Evolutionary conservation across 2,797 vertebrate species (phyloP), one percentile per base, ranked within the genome.

Genomic region (Lepidocolaptes lacrymiger): DNA sequence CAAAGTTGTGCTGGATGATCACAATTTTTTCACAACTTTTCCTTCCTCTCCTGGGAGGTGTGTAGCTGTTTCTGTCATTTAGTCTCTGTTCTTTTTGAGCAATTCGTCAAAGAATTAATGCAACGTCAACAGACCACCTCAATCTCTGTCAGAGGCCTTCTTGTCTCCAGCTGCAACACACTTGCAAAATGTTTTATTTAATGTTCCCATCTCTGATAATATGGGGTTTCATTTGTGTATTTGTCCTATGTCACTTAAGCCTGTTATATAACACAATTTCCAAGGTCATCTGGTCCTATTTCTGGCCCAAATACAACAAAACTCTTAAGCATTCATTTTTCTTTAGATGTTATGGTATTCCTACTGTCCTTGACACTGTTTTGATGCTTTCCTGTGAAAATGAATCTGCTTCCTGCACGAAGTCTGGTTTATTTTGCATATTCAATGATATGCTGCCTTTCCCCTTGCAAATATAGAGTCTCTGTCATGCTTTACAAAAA

Each of bases 61-160:
- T 91, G 46, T 96, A 89, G 95, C 73, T 96, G 77, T 86, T 97
- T 97, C 86, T 97, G 88, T 94, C 67, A 87, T 94, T 94, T 90
- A 88, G 81, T 89, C 75, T 21, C 32, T 41, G 13, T 10, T 20
- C 61, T 91, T 96, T 96, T 90, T 6, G 85, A 95, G 79, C 61
- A 96, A 68, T 91, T 91, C 91, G 68, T 89, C 62, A 92, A 97
- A 93, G 54, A 77, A 89, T 95, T 73, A 73, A 79, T 84, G 18
- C 52, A 61, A 64, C 32, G 9, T 55, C 48, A 81, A 26, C 64
- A 93, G 91, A 92, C 78, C 68, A 66, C 16, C 4, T 15, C 24
- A 71, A 3, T 75, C 21, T 94, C 34, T 94, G n/a, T 66, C 39
- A 43, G 64, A 87, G 20, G 27, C 74, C 44, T 41, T 34, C 48